These are phyloP conservation scores for Tetragonula carbonaria DNA, from an alignment of 2,888 invertebrate genomes.

Conservation along the genomic window DNA sequence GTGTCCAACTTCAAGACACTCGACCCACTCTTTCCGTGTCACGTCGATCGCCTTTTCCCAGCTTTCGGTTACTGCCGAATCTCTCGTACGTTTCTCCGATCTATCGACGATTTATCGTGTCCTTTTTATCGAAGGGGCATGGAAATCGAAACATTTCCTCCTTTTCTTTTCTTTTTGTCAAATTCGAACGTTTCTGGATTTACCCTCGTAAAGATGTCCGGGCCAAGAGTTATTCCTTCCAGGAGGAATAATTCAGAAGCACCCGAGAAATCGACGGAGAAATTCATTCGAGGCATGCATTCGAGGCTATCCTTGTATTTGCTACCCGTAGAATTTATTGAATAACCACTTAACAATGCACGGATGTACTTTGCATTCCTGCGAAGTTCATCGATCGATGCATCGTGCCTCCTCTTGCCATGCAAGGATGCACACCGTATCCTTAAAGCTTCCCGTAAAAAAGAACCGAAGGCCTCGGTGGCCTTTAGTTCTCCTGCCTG, in stretches of 20 bases:
- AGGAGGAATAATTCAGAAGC: neutral
- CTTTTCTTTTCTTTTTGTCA: neutral
- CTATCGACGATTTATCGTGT: neutral
- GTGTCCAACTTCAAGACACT: conserved; percentile 56
- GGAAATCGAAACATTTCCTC: neutral
- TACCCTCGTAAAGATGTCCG: neutral
- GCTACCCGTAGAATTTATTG: conserved; percentile 50
- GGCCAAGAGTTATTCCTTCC: neutral
- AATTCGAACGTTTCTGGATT: neutral
- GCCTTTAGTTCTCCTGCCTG: conserved; percentile 53
- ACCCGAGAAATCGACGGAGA: neutral
- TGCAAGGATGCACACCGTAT: conserved; percentile 55
- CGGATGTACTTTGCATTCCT: conserved; percentile 63
- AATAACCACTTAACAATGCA: conserved; percentile 58
- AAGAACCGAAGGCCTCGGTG: conserved; percentile 53
- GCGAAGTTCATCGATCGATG: conserved; percentile 64
- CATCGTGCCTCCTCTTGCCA: conserved; percentile 43
- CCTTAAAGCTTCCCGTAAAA: conserved; percentile 46
- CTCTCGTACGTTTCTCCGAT: neutral
- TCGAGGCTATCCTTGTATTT: conserved; percentile 21
- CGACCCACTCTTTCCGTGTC: conserved; percentile 45
- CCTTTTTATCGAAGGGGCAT: neutral
- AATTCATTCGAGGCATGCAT: conserved; percentile 7
- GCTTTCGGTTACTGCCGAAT: neutral
- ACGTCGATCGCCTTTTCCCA: conserved; percentile 22